Percentiles rank a stretch among this genome's conserved stretches.
These are phyloP conservation scores for Cactoblastis cactorum DNA, from an alignment of 2,888 invertebrate genomes.

Conservation along the genomic window DNA sequence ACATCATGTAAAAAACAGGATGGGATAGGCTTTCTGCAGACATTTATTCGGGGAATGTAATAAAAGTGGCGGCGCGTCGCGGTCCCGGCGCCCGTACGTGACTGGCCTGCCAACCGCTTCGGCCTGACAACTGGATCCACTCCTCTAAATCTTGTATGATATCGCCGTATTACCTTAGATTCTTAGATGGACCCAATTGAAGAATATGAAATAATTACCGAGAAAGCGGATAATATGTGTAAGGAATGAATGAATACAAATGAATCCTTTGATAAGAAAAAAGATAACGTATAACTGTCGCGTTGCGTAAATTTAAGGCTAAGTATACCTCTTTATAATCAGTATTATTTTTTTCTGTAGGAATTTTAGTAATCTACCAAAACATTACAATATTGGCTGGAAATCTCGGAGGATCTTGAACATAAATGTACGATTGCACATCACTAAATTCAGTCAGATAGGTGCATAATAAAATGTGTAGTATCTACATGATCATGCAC, in stretches of 20 bases:
- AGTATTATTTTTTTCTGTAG: too few relatives aligned
- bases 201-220: neutral
- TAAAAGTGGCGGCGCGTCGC: constrained; percentile 54
- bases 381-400: too few relatives aligned
- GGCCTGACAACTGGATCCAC: neutral
- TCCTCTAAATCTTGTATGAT: neutral
- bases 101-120: constrained; percentile 46
- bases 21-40: constrained; percentile 42
- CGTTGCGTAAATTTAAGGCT: too few relatives aligned
- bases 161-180: neutral
- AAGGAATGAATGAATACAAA: neutral
- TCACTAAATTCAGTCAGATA: too few relatives aligned
- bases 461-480: too few relatives aligned
- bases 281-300: too few relatives aligned
- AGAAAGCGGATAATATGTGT: neutral
- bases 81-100: constrained; percentile 52
- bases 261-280: neutral
- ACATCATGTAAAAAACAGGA: constrained; percentile 25
- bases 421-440: too few relatives aligned
- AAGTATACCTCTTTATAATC: too few relatives aligned
- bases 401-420: too few relatives aligned
- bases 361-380: too few relatives aligned
- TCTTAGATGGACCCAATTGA: neutral
- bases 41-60: constrained; percentile 68
- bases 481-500: too few relatives aligned